Percentiles rank a stretch among this genome's conserved stretches.
phyloP scores from a whole-genome alignment of 1,140 invertebrate species.

The Stegodyphus dumicola region DNA sequence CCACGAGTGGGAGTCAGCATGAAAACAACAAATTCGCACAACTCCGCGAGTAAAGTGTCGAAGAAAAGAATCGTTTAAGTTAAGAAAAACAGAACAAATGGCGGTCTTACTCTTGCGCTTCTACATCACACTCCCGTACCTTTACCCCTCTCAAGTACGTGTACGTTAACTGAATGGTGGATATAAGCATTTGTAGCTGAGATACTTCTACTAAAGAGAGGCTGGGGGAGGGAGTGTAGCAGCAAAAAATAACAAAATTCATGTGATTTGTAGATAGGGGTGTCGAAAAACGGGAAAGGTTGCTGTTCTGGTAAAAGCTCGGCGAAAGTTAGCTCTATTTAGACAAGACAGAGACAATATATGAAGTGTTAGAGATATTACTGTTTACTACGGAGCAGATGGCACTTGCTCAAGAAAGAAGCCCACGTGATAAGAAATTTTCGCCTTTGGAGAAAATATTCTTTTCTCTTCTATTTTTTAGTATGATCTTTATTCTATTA shows the following conservation, averaged over 20 bases:
- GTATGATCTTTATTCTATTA: too few relatives aligned
- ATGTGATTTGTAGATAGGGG: slow-evolving; percentile 55
- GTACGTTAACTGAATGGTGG: too few relatives aligned
- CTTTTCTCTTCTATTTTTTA: not conserved
- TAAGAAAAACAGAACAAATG: not conserved
- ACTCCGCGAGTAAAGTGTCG: not conserved
- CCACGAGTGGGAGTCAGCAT: too few relatives aligned
- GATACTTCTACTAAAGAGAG: not conserved
- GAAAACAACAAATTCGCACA: too few relatives aligned
- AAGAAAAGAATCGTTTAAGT: not conserved
- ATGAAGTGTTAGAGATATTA: slow-evolving; percentile 45
- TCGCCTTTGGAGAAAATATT: not conserved
- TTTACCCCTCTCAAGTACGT: too few relatives aligned
- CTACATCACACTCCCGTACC: not conserved
- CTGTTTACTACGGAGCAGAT: slow-evolving; percentile 56
- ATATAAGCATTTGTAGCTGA: too few relatives aligned
- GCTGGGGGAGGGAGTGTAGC: not conserved
- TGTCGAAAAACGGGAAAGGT: slow-evolving; percentile 54
- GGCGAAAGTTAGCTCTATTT: slow-evolving; percentile 55
- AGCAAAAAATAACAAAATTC: slow-evolving; percentile 4
- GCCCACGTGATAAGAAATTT: slow-evolving; percentile 34
- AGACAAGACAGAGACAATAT: slow-evolving; percentile 53
- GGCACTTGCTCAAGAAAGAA: slow-evolving; percentile 39
- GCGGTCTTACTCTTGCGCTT: not conserved
- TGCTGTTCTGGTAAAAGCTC: slow-evolving; percentile 11